Evolutionary conservation across 2,797 vertebrate genomes (phyloP).

Genomic region (Poecilia gillii): DNA sequence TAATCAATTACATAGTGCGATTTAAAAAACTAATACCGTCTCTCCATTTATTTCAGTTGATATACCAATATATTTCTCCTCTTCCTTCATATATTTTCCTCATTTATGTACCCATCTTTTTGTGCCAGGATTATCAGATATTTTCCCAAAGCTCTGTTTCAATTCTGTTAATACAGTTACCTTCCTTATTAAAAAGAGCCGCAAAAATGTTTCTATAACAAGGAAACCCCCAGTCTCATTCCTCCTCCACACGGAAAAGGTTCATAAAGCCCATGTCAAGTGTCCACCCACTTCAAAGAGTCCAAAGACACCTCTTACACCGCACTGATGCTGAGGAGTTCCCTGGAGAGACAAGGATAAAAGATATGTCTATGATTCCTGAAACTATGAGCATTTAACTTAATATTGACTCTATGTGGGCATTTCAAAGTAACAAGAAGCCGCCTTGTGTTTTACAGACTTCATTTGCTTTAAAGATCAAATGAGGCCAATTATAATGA

Average conservation of each 20-base stretch:
- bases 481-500: conserved; percentile 35
- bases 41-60: conserved; percentile 11
- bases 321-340: conserved; percentile 56
- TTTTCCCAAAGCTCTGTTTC: conserved; percentile 22
- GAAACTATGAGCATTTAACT: conserved; percentile 67
- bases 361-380: conserved; percentile 58
- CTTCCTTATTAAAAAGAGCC: conserved; percentile 38
- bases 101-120: background rate
- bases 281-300: conserved; percentile 70
- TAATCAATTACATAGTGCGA: background rate
- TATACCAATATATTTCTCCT: conserved; percentile 2
- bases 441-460: conserved; percentile 41
- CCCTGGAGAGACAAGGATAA: conserved; percentile 58
- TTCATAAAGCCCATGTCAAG: conserved; percentile 76
- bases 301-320: conserved; percentile 66
- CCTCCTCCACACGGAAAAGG: conserved; percentile 71
- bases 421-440: conserved; percentile 57
- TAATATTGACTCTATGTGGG: conserved; percentile 68
- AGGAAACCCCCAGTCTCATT: conserved; percentile 57
- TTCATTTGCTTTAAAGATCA: conserved; percentile 31
- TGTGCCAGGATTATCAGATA: conserved; percentile 21
- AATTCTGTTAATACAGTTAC: conserved; percentile 35
- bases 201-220: conserved; percentile 38
- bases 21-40: background rate
- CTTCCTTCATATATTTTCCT: background rate